These are phyloP conservation scores for Drosophila buzzatii DNA, from an alignment of 2,888 invertebrate species.

Conservation along the genomic window DNA sequence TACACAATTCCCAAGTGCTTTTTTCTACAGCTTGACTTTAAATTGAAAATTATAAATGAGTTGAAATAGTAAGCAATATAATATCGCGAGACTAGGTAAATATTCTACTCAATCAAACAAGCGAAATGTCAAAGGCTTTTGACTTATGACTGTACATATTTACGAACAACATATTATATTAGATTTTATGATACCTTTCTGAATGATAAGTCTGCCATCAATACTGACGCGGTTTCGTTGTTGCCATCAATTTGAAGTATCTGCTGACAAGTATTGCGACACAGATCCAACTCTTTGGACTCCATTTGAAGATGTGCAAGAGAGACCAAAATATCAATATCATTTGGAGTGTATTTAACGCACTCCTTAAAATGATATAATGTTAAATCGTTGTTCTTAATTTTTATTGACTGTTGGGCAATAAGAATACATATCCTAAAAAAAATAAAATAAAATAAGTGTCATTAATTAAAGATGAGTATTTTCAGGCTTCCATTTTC, in stretches of 20 bases:
- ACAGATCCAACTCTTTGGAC: constrained; percentile 94
- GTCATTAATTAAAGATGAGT: too few species aligned
- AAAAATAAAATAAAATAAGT: not conserved
- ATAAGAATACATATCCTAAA: constrained; percentile 89
- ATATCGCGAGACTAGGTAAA: too few species aligned
- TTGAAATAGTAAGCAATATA: too few species aligned
- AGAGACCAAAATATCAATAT: constrained; percentile 90
- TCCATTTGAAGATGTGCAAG: constrained; percentile 93
- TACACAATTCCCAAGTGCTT: too few species aligned
- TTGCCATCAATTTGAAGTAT: constrained; percentile 94
- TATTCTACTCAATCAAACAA: too few species aligned
- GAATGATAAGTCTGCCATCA: constrained; percentile 98
- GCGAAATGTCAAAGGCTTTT: too few species aligned
- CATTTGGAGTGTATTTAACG: constrained; percentile 91
- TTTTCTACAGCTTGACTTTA: too few species aligned
- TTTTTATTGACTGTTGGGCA: constrained; percentile 89
- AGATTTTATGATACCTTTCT: constrained; percentile 87
- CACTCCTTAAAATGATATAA: constrained; percentile 94
- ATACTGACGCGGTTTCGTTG: constrained; percentile 96
- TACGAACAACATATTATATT: too few species aligned
- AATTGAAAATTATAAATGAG: too few species aligned
- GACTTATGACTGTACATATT: too few species aligned
- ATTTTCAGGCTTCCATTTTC: too few species aligned
- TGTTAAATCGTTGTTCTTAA: constrained; percentile 91
- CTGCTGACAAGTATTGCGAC: constrained; percentile 93